Percentiles rank a stretch among this genome's conserved stretches.
Evolutionary conservation across 2,113 vertebrate genomes (phyloP).

Genomic region (Corythornis madagascariensis): DNA sequence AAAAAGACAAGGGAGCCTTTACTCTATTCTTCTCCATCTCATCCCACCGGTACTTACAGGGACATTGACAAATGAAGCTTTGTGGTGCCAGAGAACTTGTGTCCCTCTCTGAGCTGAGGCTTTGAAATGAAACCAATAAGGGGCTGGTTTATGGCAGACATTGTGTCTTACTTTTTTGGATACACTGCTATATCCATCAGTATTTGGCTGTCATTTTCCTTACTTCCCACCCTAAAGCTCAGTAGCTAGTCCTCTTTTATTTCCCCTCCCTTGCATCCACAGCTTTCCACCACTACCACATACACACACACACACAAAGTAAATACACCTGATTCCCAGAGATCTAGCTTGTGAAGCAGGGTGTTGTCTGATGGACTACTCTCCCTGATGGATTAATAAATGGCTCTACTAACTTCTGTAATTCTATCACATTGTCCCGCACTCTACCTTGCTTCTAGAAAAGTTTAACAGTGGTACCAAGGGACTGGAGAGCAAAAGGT

Average conservation of each 20-base stretch:
- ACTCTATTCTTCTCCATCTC: neutral
- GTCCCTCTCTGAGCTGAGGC: neutral
- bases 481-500: slow-evolving; percentile 25
- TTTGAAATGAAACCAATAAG: neutral
- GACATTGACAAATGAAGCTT: neutral
- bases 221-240: neutral
- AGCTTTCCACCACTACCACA: neutral
- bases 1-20: neutral
- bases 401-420: neutral
- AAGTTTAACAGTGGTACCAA: neutral
- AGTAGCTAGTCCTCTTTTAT: neutral
- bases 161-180: neutral
- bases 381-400: neutral
- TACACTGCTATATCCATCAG: neutral
- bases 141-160: neutral
- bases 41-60: neutral
- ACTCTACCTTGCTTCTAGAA: neutral
- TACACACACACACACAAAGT: neutral
- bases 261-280: neutral
- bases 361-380: neutral
- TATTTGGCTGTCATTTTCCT: neutral
- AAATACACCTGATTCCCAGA: neutral
- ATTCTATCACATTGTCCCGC: neutral
- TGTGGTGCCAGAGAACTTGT: neutral
- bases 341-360: neutral